Percentiles rank a stretch among this genome's conserved stretches.
Evolutionary conservation across 2,113 vertebrate genomes (phyloP).

Genomic region (Mustela nigripes): DNA sequence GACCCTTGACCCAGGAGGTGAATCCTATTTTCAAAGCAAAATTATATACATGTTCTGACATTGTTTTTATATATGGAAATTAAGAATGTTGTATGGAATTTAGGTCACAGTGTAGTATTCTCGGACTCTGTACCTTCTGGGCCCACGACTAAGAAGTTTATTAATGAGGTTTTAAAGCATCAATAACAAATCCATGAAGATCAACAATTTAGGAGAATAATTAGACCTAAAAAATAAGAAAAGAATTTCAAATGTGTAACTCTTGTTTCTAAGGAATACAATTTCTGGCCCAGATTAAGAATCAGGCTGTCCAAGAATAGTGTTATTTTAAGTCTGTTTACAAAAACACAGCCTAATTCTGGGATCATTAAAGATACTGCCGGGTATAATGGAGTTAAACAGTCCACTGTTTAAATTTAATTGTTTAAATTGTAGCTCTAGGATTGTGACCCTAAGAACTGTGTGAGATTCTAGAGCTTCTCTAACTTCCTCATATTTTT

Average conservation of each 20-base stretch:
- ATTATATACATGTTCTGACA: neutral
- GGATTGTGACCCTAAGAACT: neutral
- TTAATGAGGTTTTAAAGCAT: neutral
- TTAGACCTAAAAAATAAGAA: slow-evolving; percentile 18
- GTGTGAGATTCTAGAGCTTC: neutral
- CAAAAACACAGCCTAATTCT: neutral
- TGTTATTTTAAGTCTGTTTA: neutral
- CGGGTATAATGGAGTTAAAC: neutral
- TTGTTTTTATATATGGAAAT: neutral
- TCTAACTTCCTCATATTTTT: neutral
- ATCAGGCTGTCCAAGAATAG: neutral
- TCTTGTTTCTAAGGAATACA: neutral
- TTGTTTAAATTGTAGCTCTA: neutral
- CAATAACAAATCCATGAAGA: neutral
- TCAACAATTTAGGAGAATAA: neutral
- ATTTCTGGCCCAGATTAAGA: neutral
- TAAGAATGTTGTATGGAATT: neutral
- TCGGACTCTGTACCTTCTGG: neutral
- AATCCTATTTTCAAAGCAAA: neutral
- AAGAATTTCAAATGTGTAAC: neutral
- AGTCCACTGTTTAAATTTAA: too few relatives aligned
- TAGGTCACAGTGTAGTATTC: neutral
- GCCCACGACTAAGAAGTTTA: neutral
- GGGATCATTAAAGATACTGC: neutral
- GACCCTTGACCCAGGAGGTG: neutral